These are phyloP conservation scores for Ursus arctos DNA, from an alignment of 2,113 vertebrate genomes.

Conservation along the genomic window DNA sequence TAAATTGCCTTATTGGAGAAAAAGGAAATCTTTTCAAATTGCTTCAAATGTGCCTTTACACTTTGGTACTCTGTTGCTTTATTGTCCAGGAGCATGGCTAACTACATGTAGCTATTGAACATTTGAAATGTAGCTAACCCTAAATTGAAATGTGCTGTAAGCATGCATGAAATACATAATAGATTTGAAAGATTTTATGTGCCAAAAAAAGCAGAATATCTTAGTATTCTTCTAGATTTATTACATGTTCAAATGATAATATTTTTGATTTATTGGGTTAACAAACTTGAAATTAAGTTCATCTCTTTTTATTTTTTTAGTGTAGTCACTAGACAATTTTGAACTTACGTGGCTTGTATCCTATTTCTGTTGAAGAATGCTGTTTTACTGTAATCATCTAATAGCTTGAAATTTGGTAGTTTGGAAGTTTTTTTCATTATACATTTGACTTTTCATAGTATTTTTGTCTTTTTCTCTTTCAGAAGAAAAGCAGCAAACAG, in stretches of 20 bases:
- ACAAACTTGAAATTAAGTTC: conserved; percentile 29
- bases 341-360: background rate
- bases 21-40: background rate
- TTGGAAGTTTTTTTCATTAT: conserved; percentile 33
- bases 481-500: conserved; percentile 95
- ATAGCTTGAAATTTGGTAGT: conserved; percentile 13
- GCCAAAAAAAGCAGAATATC: background rate
- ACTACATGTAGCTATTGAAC: background rate
- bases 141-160: background rate
- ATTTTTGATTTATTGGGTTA: background rate
- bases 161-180: background rate
- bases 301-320: conserved; percentile 11
- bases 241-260: conserved; percentile 24
- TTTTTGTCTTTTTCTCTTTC: conserved; percentile 79
- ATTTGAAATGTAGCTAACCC: background rate
- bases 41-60: background rate
- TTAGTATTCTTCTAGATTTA: background rate
- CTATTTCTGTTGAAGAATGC: background rate
- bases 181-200: background rate
- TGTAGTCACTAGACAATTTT: conserved; percentile 24
- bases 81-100: background rate
- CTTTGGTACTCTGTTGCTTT: background rate
- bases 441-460: conserved; percentile 20
- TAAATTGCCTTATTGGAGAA: background rate
- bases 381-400: background rate